Base-by-base conservation (phyloP, 2,797 vertebrate genomes). In the Pipistrellus nathusii region DNA sequence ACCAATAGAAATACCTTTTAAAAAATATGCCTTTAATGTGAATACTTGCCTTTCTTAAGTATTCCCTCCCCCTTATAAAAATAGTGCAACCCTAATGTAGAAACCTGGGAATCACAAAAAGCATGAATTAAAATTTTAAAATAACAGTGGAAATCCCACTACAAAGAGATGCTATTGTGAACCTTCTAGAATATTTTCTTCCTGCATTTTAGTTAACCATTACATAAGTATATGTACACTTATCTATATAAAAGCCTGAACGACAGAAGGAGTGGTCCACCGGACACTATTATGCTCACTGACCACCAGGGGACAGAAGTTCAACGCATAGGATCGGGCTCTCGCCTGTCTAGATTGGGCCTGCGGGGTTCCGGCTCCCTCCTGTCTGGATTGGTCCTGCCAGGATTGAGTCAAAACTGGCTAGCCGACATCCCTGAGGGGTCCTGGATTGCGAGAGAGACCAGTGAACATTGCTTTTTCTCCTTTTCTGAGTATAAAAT, bases 401-500 rank as follows among this genome's bases (percentile, higher is more conserved):
- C 1, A 10, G 57, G 25, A 59, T 27, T 6, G 11, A 25, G 25
- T 25, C 25, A 12, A 27, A 59, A 59, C 57, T 6, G 57, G 25
- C 25, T 59, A 27, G 25, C 25, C 2, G 57, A 59, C 57, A 59
- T 59, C 57, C 21, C 57, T 59, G 57, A 59, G 57, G 25, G 57
- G 25, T 59, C 57, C 55, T 9, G 5, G 25, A 59, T 27, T 59
- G 25, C 12, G 57, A 59, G 57, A 27, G 57, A 25, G 57, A 2
- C 10, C 57, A 59, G 57, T 86, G 15, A 55, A 46, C 71, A 41
- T 44, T 88, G 15, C 23, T 44, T 85, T 90, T 90, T 94, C 17
- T 77, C 30, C 53, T 85, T 93, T 88, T 71, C 32, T 85, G 78
- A 93, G 6, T 85, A 59, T 89, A 85, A 94, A 90, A 75, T 93